Percentiles rank a stretch among this genome's conserved stretches.
Conservation (phyloP, 2,113 vertebrate genomes). For the Theropithecus gelada region DNA sequence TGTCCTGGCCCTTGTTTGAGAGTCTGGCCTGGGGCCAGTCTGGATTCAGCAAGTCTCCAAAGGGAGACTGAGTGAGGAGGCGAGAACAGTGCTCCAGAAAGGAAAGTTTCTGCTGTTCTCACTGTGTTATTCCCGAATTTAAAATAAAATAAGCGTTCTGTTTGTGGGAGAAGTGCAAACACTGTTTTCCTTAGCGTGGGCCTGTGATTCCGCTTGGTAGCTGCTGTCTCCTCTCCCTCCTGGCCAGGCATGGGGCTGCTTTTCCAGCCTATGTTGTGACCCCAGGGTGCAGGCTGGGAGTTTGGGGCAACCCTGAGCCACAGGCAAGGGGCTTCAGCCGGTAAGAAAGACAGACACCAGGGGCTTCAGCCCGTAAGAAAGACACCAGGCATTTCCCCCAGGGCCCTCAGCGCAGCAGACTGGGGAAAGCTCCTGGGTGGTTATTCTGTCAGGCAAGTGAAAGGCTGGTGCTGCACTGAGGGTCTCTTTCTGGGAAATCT, state of each 20-base stretch:
- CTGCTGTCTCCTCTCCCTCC: fast-evolving
- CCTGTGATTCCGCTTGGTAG: background rate
- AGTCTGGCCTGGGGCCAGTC: background rate
- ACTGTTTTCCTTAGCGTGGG: fast-evolving
- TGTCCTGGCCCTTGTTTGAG: background rate
- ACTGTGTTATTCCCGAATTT: too few species aligned
- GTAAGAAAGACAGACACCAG: background rate
- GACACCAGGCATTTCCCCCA: background rate
- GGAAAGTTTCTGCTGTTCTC: background rate
- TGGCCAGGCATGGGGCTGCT: fast-evolving
- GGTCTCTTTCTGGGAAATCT: background rate
- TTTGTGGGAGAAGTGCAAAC: fast-evolving
- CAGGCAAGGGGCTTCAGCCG: too few species aligned
- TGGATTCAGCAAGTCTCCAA: background rate
- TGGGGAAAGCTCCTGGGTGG: fast-evolving
- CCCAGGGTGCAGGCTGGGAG: background rate
- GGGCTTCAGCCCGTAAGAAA: too few species aligned
- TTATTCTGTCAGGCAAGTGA: background rate
- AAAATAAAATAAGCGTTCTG: too few species aligned
- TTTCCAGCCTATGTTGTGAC: fast-evolving
- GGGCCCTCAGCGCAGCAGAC: too few species aligned
- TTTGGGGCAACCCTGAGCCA: background rate
- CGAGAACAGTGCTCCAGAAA: background rate
- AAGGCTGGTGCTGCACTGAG: fast-evolving
- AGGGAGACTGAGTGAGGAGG: background rate